Conservation (phyloP, 2,888 invertebrate genomes). For the Craniophora ligustri region DNA sequence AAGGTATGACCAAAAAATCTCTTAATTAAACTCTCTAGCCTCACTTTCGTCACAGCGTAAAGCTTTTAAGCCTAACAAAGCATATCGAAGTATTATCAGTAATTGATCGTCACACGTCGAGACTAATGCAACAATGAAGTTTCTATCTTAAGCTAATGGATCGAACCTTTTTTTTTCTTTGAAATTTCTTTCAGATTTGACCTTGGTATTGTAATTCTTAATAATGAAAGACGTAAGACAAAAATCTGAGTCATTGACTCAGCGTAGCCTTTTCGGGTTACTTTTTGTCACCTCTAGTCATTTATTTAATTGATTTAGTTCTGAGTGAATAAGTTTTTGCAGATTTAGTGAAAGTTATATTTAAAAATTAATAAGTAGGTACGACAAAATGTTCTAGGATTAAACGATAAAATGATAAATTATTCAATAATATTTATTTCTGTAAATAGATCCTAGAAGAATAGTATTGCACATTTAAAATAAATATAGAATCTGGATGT, state of each 20-base stretch:
- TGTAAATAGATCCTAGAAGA: too few species aligned
- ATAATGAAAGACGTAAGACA: background rate
- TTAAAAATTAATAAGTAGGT: too few species aligned
- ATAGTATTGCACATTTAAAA: too few species aligned
- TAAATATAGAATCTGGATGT: too few species aligned
- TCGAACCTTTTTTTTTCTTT: constrained; percentile 22
- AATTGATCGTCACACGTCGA: constrained; percentile 44
- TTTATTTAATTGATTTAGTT: too few species aligned
- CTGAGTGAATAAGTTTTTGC: too few species aligned
- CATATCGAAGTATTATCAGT: constrained; percentile 31
- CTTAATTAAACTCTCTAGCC: background rate
- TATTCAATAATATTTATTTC: too few species aligned
- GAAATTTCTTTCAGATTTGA: constrained; percentile 12
- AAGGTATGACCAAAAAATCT: background rate
- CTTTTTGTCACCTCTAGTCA: too few species aligned
- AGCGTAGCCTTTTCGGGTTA: too few species aligned
- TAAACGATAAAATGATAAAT: too few species aligned
- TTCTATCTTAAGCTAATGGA: constrained; percentile 38
- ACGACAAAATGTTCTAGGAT: too few species aligned
- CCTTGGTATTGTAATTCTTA: background rate
- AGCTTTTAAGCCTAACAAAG: constrained; percentile 27
- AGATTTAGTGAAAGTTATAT: too few species aligned
- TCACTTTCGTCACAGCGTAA: constrained; percentile 1
- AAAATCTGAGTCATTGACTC: constrained; percentile 1
- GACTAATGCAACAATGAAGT: constrained; percentile 29